Evolutionary conservation across 2,888 invertebrate species (phyloP).

Genomic region (Ctena decussata): DNA sequence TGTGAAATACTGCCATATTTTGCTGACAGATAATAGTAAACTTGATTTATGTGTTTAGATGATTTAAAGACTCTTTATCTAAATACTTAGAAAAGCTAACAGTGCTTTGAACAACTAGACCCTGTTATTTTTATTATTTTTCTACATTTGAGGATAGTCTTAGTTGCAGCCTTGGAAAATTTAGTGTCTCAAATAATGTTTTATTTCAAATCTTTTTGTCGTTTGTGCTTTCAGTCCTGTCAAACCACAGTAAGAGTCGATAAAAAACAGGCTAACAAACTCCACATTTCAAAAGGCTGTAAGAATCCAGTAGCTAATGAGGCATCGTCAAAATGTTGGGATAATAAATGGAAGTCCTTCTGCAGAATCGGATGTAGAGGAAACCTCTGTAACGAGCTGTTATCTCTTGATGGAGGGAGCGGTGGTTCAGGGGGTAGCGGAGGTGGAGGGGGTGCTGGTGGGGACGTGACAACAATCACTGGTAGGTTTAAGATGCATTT

Average conservation of each 20-base stretch:
- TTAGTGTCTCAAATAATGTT: too few species aligned
- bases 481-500: too few species aligned
- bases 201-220: too few species aligned
- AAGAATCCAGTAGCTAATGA: background rate
- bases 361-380: background rate
- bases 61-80: too few species aligned
- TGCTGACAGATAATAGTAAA: too few species aligned
- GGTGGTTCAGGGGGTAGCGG: background rate
- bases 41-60: too few species aligned
- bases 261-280: background rate
- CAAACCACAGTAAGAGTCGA: slow-evolving; percentile 1
- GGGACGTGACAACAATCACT: background rate
- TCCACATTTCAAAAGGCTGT: slow-evolving; percentile 42
- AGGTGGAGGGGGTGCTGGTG: background rate
- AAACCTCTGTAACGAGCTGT: slow-evolving; percentile 15
- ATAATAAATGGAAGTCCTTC: background rate
- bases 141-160: too few species aligned
- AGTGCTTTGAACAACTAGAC: too few species aligned
- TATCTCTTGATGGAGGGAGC: background rate
- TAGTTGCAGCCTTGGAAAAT: too few species aligned
- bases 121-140: too few species aligned
- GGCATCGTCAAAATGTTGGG: slow-evolving; percentile 8
- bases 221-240: slow-evolving; percentile 45
- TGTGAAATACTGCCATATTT: too few species aligned
- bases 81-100: too few species aligned